Base-by-base conservation (phyloP, 1,140 invertebrate genomes). In the Hyles vespertilio region DNA sequence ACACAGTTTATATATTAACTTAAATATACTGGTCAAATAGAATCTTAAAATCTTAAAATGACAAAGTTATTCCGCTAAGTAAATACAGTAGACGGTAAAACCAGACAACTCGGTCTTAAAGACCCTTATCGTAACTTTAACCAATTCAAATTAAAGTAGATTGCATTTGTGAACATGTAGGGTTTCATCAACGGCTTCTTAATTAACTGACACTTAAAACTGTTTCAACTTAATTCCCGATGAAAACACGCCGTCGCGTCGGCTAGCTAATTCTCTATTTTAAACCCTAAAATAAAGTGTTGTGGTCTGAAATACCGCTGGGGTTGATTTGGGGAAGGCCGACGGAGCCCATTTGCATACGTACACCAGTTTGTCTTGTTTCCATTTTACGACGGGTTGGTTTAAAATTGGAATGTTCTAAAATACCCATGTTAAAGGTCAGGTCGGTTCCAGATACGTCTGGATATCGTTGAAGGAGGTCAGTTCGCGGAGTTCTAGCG, bases 161-260 rank as follows among this genome's bases (percentile, higher is more conserved):
- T 70, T 73, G 69, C 67, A 70, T 66, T 44, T 67, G 55, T 36
- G 63, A 51, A 58, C 32, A 58, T 56, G 57, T 71, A 74, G 53
- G 77, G 77, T 68, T 81, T 79, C 80, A 52, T 70, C 61, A 70
- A 74, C 58, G 78, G 77, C 67, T 81, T 81, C 77, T 75, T 79
- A 81, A 83, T 83, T 78, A 81, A 83, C 65, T 68, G 69, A 78
- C 61, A 74, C 63, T 69, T 65, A 69, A 72, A 60, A 72, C 69
- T 71, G 40, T 43, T 62, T 74, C 67, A 56, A 54, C 59, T 34
- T 34, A 40, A 48, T 47, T 51, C 33, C 54, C 50, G 54, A 49
- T 56, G 60, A 46, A 53, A 53, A 36, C 9, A 33, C 32, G 50
- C 5, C 50, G 34, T 32, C 2, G 32, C 34, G 50, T 32, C 50